These are phyloP conservation scores for Amphiprion percula DNA, from an alignment of 2,113 vertebrate genomes.

Conservation along the genomic window DNA sequence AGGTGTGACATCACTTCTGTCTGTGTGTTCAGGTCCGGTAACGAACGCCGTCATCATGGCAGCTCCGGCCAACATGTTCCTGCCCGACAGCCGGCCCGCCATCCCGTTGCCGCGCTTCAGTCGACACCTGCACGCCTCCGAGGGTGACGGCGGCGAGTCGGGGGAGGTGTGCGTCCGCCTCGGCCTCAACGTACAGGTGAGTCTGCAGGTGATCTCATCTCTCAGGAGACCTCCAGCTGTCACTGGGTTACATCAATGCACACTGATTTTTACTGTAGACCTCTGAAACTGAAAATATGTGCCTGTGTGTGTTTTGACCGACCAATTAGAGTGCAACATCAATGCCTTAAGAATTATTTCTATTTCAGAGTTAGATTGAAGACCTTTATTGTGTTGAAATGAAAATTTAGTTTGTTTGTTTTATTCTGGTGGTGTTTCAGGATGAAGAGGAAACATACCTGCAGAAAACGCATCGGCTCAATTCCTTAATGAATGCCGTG, in stretches of 20 bases:
- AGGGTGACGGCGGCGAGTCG: slow-evolving; percentile 74
- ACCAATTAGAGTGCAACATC: too few relatives aligned
- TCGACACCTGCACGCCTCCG: slow-evolving; percentile 88
- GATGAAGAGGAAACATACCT: slow-evolving; percentile 88
- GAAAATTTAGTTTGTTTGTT: too few relatives aligned
- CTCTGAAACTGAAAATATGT: too few relatives aligned
- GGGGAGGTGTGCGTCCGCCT: slow-evolving; percentile 89
- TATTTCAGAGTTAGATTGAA: too few relatives aligned
- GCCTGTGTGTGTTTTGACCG: too few relatives aligned
- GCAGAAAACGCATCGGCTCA: slow-evolving; percentile 87
- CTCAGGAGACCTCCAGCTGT: too few relatives aligned
- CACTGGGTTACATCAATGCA: too few relatives aligned
- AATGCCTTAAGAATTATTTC: too few relatives aligned
- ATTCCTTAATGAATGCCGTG: slow-evolving; percentile 84
- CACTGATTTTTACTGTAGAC: too few relatives aligned
- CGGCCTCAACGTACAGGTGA: slow-evolving; percentile 89
- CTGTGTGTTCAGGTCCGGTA: slow-evolving; percentile 87
- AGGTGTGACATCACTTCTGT: slow-evolving; percentile 42
- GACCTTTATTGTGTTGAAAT: too few relatives aligned
- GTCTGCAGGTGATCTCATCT: neutral
- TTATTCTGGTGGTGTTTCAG: slow-evolving; percentile 47
- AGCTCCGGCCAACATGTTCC: slow-evolving; percentile 93
- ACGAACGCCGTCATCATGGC: slow-evolving; percentile 91
- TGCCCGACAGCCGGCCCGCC: slow-evolving; percentile 89
- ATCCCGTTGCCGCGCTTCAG: slow-evolving; percentile 91